Evolutionary conservation across 2,797 vertebrate genomes (phyloP), one percentile per base, ranked within the genome.

Genomic region (Tolypeutes matacus): DNA sequence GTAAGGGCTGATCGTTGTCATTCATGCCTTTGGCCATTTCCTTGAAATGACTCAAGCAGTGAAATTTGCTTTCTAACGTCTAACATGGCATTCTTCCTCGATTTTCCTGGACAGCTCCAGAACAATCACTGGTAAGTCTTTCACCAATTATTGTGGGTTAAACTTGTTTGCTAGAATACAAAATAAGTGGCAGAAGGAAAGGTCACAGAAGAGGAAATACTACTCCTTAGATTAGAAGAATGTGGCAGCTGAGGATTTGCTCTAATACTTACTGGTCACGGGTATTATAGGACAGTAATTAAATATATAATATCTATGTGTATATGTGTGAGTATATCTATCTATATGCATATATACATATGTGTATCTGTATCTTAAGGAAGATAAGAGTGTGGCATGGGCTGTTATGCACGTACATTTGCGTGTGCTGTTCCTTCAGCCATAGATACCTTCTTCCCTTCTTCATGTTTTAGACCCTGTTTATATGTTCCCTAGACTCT

Each of bases 61-160:
- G 31, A 42, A 88, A 15, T 11, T 93, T n/a, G 34, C 39, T 70
- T 84, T 76, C 49, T 46, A 82, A 62, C 20, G 29, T 42, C 27
- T 69, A 51, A n/a, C 14, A 34, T 3, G 5, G n/a, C 25, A 31
- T 13, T 78, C 23, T 73, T 72, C 12, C 29, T 88, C 20, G 67
- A 21, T 89, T 62, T 82, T 25, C 14, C 15, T 58, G 20, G 49
- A 70, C 36, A 46, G 9, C 10, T 56, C 39, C 31, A 89, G 56
- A 7, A 92, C 34, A 29, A 62, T 42, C 29, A 70, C 36, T 42
- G 76, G 42, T 56, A 94, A 70, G 9, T 65, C 25, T 91, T 86
- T 67, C 7, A 20, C 23, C 31, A 85, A 49, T 42, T 34, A 20
- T 36, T 81, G 21, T 36, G 75, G 29, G 39, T 64, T 34, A 86